phyloP scores from a whole-genome alignment of 1,140 invertebrate species.

The Aphelinus certus region DNA sequence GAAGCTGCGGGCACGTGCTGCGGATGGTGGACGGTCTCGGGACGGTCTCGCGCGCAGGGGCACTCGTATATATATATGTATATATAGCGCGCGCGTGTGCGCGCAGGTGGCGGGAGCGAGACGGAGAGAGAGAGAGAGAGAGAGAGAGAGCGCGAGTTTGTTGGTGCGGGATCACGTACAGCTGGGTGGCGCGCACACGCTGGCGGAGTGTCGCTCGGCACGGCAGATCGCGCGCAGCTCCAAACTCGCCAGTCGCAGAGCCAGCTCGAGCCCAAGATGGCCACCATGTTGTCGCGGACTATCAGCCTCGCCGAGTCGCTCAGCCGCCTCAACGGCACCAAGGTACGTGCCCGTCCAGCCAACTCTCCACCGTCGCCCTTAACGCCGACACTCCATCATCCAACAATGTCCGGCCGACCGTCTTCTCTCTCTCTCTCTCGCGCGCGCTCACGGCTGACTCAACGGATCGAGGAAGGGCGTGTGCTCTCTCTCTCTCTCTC shows the following conservation, averaged over 20 bases:
- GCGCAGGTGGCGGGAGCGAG: no score
- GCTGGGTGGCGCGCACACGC: neutral
- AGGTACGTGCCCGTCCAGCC: slow-evolving; percentile 63
- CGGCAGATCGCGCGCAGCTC: neutral
- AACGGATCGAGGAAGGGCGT: no score
- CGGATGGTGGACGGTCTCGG: neutral
- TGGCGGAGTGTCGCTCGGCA: no score
- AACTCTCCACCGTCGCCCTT: neutral
- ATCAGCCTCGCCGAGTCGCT: slow-evolving; percentile 72
- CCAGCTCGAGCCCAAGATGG: slow-evolving; percentile 68
- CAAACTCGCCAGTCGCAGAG: slow-evolving; percentile 35
- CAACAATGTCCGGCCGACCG: no score
- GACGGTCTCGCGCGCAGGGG: neutral
- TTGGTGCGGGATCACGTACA: neutral
- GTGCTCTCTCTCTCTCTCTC: no score
- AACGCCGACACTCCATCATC: no score
- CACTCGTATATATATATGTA: neutral
- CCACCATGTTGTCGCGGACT: slow-evolving; percentile 74
- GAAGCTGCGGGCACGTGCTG: neutral
- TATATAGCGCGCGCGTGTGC: no score
- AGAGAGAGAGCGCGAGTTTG: neutral
- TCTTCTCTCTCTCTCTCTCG: no score
- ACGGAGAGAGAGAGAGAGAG: no score
- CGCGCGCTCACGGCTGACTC: no score
- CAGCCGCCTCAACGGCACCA: slow-evolving; percentile 70